phyloP scores from a whole-genome alignment of 2,888 invertebrate genomes.

The Mermis nigrescens region DNA sequence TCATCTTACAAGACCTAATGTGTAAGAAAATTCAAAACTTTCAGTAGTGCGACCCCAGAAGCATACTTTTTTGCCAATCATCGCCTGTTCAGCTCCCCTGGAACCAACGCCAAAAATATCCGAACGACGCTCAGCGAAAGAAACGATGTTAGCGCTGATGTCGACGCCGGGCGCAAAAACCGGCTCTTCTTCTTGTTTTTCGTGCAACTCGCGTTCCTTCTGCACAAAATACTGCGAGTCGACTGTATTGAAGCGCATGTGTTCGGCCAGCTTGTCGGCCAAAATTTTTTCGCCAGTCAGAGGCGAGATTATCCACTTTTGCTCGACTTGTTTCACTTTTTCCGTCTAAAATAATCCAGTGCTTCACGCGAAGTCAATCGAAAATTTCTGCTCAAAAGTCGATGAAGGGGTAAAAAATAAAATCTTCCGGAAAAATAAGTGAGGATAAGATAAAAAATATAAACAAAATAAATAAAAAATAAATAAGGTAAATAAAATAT shows the following conservation, averaged over 20 bases:
- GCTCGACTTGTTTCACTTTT: slow-evolving; percentile 7
- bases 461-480: too few species aligned
- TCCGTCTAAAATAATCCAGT: slow-evolving; percentile 7
- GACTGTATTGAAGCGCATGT: slow-evolving; percentile 58
- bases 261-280: slow-evolving; percentile 87
- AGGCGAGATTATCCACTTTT: slow-evolving; percentile 75
- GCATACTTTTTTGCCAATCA: slow-evolving; percentile 83
- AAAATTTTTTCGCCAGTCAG: slow-evolving; percentile 94
- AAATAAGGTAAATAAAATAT: too few species aligned
- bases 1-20: too few species aligned
- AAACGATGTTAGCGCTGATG: slow-evolving; percentile 84
- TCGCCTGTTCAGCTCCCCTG: slow-evolving; percentile 59
- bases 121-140: slow-evolving; percentile 90
- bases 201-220: slow-evolving; percentile 42
- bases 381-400: background rate
- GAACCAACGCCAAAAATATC: slow-evolving; percentile 98
- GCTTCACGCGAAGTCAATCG: background rate
- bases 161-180: slow-evolving; percentile 61
- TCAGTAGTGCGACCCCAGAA: background rate
- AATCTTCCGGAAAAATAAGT: background rate
- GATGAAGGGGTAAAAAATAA: background rate
- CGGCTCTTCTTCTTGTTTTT: slow-evolving; percentile 73
- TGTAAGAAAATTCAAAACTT: background rate
- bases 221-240: slow-evolving; percentile 24
- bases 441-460: too few species aligned